Evolutionary conservation across 1,140 invertebrate species (phyloP).

Genomic region (Xylocopa sonorina): DNA sequence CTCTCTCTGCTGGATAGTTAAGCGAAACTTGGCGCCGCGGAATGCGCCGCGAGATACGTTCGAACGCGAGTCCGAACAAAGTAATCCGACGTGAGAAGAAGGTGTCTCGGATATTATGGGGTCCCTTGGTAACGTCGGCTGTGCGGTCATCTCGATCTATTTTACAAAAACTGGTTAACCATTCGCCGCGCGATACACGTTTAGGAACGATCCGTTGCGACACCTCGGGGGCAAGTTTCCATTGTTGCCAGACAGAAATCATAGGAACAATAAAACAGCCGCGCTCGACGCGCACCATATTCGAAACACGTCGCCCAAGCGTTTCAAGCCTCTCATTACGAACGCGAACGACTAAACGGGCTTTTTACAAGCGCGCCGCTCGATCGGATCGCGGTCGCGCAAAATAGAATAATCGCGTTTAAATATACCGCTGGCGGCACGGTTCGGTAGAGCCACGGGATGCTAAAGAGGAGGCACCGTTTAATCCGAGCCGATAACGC

Average conservation of each 20-base stretch:
- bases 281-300: too few relatives aligned
- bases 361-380: not conserved
- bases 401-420: constrained; percentile 2
- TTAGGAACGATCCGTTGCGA: too few relatives aligned
- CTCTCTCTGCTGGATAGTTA: constrained; percentile 53
- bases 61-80: constrained; percentile 30
- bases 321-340: too few relatives aligned
- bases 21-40: constrained; percentile 59
- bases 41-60: constrained; percentile 50
- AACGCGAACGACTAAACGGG: not conserved
- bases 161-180: too few relatives aligned
- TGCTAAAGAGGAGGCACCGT: constrained; percentile 36
- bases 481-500: constrained; percentile 35
- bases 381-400: not conserved
- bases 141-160: too few relatives aligned
- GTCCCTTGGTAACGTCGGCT: not conserved
- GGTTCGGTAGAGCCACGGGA: not conserved
- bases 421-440: constrained; percentile 8
- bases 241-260: too few relatives aligned
- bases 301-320: too few relatives aligned
- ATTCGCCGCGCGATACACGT: too few relatives aligned
- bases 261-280: too few relatives aligned
- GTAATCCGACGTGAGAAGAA: constrained; percentile 9
- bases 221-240: too few relatives aligned
- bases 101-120: not conserved